Evolutionary conservation across 2,888 invertebrate genomes (phyloP), one percentile per base, ranked within the genome.

Genomic region (Thelaira solivaga): DNA sequence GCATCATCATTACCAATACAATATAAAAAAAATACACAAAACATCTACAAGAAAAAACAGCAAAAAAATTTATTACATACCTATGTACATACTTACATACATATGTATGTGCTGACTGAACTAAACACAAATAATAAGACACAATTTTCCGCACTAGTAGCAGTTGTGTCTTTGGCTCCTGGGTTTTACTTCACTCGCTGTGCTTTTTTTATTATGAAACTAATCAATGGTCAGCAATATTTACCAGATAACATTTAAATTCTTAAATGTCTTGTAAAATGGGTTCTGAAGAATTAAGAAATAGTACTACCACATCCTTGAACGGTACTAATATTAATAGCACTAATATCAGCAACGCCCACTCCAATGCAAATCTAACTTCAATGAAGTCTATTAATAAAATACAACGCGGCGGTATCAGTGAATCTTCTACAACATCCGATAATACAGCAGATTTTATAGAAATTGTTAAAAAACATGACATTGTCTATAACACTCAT

Each of bases 391-490:
- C 68, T 57, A 83, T 85, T 75, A n/a, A n/a, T n/a, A 84, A 83
- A 75, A 82, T 85, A 55, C 87, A 86, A 67, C 78, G 78, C 47
- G 69, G 78, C 39, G 87, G 85, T 80, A 84, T 85, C 62, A 87
- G 86, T 76, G 87, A 87, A 80, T 85, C 85, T 39, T 87, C 86
- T 7, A 87, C 86, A 31, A 86, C 87, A 29, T 86, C 87, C 59
- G 88, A 88, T 81, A 88, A 87, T 72, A 88, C 89, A 31, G 86
- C 85, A 55, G 87, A 89, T 76, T 88, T 89, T 79, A 88, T 88
- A 75, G 88, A 88, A 80, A 88, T 89, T 71, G 88, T 88, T 18
- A 88, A 87, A 81, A 86, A 85, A 76, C 86, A 88, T 77, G 88
- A 88, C 80, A 86, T 88, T 53, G 88, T 88, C 57, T 88, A 88